Evolutionary conservation across 2,797 vertebrate species (phyloP).

Genomic region (Liparis tanakae): DNA sequence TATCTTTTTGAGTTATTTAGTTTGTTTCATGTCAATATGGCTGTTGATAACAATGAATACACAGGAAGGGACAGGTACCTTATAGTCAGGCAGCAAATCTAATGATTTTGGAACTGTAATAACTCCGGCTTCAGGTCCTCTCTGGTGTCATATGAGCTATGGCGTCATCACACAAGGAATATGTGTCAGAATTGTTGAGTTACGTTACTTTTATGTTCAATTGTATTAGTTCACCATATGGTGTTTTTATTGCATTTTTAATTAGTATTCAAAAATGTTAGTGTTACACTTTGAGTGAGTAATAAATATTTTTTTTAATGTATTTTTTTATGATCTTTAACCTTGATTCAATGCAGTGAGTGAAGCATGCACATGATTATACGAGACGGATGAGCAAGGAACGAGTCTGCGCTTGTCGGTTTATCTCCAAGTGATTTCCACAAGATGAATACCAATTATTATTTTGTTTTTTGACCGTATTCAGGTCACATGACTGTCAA

Average conservation of each 20-base stretch:
- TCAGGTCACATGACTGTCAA: not conserved
- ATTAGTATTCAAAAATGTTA: conserved; percentile 39
- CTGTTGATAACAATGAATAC: conserved; percentile 17
- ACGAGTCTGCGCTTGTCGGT: not conserved
- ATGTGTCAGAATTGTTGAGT: conserved; percentile 60
- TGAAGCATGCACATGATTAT: conserved; percentile 11
- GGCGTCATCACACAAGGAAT: conserved; percentile 75
- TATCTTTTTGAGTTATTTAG: conserved; percentile 12
- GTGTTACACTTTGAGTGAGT: conserved; percentile 42
- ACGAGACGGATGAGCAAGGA: not conserved
- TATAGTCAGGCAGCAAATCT: conserved; percentile 50
- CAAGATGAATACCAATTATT: not conserved
- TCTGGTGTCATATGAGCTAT: conserved; percentile 83
- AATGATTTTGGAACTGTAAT: conserved; percentile 74
- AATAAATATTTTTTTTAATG: not conserved
- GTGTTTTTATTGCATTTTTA: conserved; percentile 23
- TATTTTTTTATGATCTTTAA: conserved; percentile 3
- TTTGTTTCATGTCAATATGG: conserved; percentile 9
- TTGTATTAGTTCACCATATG: conserved; percentile 34
- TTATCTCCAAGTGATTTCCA: not conserved
- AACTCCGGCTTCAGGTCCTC: conserved; percentile 76
- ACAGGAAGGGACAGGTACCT: conserved; percentile 74
- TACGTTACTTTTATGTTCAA: conserved; percentile 26
- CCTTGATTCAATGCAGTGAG: not conserved
- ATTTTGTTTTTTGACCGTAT: not conserved